Conservation (phyloP, 2,888 invertebrate species). For the Aricia artaxerxes region DNA sequence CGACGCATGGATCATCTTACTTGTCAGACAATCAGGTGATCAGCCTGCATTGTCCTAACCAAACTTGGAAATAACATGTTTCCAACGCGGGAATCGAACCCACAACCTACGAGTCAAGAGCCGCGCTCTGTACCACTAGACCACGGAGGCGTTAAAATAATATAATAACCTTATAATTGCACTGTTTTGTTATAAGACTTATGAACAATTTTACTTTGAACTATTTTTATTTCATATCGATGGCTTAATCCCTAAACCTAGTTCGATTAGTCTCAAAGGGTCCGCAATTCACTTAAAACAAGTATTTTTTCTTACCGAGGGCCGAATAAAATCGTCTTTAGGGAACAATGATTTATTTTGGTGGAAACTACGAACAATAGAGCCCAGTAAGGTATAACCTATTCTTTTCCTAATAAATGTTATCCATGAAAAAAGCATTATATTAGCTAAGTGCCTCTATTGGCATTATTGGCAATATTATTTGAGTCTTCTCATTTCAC, state of each 20-base stretch:
- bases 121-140: too few species aligned
- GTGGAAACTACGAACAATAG: conserved; percentile 30
- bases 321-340: conserved; percentile 49
- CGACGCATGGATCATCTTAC: too few species aligned
- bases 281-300: conserved; percentile 64
- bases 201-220: not conserved
- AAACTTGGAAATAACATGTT: too few species aligned
- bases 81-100: too few species aligned
- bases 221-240: conserved; percentile 13
- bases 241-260: conserved; percentile 47
- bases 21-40: too few species aligned
- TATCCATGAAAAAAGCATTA: conserved; percentile 24
- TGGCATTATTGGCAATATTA: not conserved
- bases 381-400: conserved; percentile 35
- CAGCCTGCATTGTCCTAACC: too few species aligned
- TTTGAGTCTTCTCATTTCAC: not conserved
- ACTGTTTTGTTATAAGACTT: not conserved
- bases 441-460: not conserved
- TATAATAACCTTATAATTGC: not conserved
- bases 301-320: conserved; percentile 50
- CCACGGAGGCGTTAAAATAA: too few species aligned
- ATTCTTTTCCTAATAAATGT: conserved; percentile 29
- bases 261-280: conserved; percentile 59
- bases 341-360: conserved; percentile 49
- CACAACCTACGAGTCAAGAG: too few species aligned